These are phyloP conservation scores for Noctilio leporinus DNA, from an alignment of 2,113 vertebrate species.

Conservation along the genomic window DNA sequence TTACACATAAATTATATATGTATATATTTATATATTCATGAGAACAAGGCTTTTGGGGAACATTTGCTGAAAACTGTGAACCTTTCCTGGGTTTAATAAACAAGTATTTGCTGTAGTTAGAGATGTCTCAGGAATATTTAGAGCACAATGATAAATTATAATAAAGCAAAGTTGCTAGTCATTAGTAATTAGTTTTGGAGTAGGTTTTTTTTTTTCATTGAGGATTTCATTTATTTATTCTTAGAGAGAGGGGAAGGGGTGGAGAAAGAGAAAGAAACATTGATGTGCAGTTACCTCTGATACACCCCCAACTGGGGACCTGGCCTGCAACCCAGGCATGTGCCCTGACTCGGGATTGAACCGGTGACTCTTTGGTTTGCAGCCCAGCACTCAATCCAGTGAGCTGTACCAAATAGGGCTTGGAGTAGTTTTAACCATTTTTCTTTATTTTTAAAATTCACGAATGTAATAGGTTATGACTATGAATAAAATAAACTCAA, in stretches of 20 bases:
- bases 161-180: neutral
- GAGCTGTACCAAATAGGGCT: too few species aligned
- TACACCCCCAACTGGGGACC: too few species aligned
- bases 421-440: neutral
- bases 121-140: conserved; percentile 34
- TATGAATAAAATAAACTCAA: conserved; percentile 25
- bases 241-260: too few species aligned
- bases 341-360: too few species aligned
- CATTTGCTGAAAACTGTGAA: conserved; percentile 34
- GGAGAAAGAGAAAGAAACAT: too few species aligned
- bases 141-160: neutral
- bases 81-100: conserved; percentile 34
- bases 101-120: neutral
- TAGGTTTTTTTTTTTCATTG: too few species aligned
- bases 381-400: too few species aligned
- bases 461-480: neutral
- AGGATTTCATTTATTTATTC: too few species aligned
- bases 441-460: neutral
- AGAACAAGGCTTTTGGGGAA: conserved; percentile 53
- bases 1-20: conserved; percentile 41
- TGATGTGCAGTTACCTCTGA: too few species aligned
- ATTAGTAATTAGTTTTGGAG: conserved; percentile 1
- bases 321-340: too few species aligned
- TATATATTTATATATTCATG: conserved; percentile 54
- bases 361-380: too few species aligned